Evolutionary conservation across 1,140 invertebrate genomes (phyloP), one percentile per base, ranked within the genome.

Genomic region (Kradibia gibbosae): DNA sequence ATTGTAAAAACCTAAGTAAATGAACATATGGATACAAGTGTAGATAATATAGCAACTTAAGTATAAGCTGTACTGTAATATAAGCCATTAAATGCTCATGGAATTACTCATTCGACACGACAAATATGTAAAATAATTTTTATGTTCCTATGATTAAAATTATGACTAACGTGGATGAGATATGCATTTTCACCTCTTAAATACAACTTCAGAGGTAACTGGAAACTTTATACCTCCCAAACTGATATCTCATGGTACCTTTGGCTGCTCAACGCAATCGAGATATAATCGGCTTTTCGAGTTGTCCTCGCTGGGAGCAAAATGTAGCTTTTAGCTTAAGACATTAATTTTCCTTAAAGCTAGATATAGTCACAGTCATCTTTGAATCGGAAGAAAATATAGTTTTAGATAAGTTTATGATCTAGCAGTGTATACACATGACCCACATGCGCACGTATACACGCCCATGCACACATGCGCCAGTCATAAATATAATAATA

Each of bases 201-300:
- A 20, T 53, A 22, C 13, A 53, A 22, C 50, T 53, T 22, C 3
- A 17, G 10, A 53, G 50, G 20, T 11, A 11, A 53, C 22, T 20
- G 50, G 50, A 53, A 53, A 53, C 10, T 11, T 3, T 17, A 53
- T 53, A 53, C 22, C 10, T 53, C 15, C 20, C 50, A 53, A 53
- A 53, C 50, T 53, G 50, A 53, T 20, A 53, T 53, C 50, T 53
- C 50, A 53, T 53, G 13, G 50, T 53, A 53, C 50, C 50, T 20
- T 53, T 53, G 50, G 22, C 50, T 53, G 50, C 50, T 53, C 50
- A 53, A 53, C 50, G 50, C 42, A 71, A 71, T 71, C 67, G 67
- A 11, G 39, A 8, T 42, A 71, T 71, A 71, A 71, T 71, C 67
- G 67, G 67, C 67, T 71, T 71, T 71, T 45, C 67, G 42, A 71